These are phyloP conservation scores for Aspidiotus destructor DNA, from an alignment of 2,888 invertebrate genomes.

Conservation along the genomic window DNA sequence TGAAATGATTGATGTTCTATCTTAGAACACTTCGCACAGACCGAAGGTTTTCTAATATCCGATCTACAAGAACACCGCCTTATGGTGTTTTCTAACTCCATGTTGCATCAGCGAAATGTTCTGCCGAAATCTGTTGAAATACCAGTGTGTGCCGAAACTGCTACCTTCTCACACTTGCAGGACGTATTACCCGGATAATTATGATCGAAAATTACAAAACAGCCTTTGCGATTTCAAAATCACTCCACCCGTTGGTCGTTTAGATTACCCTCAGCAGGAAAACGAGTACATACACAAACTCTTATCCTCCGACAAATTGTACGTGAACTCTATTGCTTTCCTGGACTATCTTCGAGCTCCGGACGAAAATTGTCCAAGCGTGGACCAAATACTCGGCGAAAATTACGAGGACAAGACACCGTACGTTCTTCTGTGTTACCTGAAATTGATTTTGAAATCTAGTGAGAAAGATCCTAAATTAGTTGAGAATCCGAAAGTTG, in stretches of 20 bases:
- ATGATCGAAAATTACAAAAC: no score
- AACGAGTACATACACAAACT: constrained; percentile 1
- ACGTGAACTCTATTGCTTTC: constrained; percentile 3
- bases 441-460: neutral
- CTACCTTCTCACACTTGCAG: no score
- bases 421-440: neutral
- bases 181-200: no score
- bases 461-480: neutral
- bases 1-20: no score
- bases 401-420: neutral
- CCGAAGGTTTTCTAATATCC: no score
- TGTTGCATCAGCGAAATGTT: no score
- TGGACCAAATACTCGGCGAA: neutral
- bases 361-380: neutral
- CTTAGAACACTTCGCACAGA: no score
- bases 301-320: constrained; percentile 1
- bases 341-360: constrained; percentile 3
- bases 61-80: no score
- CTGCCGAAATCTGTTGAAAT: no score
- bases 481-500: constrained; percentile 10
- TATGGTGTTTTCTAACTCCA: no score
- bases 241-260: neutral
- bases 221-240: neutral
- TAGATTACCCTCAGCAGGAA: neutral
- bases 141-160: no score